These are phyloP conservation scores for Thera britannica DNA, from an alignment of 2,888 invertebrate genomes.

Conservation along the genomic window DNA sequence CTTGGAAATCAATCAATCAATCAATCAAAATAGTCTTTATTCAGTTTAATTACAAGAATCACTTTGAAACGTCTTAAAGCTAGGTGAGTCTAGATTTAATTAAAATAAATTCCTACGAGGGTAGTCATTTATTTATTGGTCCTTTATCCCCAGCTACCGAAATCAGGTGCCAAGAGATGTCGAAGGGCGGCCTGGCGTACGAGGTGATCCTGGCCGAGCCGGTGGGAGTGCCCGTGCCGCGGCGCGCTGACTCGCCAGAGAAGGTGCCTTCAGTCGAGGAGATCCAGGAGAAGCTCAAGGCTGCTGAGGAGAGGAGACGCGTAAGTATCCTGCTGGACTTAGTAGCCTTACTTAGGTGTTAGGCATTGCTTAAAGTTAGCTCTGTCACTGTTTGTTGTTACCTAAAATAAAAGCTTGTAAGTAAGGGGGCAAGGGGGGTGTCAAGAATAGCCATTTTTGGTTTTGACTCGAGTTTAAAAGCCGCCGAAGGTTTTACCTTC, in stretches of 20 bases:
- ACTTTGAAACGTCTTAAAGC: too few species aligned
- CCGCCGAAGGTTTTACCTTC: too few species aligned
- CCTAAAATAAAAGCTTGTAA: too few species aligned
- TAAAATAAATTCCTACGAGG: background rate
- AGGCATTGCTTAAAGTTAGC: too few species aligned
- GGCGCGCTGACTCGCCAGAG: conserved; percentile 88
- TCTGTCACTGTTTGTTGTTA: too few species aligned
- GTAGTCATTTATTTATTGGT: background rate
- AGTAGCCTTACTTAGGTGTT: background rate
- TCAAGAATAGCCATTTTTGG: too few species aligned
- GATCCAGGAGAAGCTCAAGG: conserved; percentile 96
- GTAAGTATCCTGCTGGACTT: conserved; percentile 79
- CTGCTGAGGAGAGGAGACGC: conserved; percentile 96
- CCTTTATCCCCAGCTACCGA: conserved; percentile 88
- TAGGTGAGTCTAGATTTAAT: too few species aligned
- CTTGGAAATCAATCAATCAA: background rate
- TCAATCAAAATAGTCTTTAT: too few species aligned
- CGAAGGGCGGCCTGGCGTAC: conserved; percentile 95
- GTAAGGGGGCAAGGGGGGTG: too few species aligned
- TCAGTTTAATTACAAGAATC: too few species aligned
- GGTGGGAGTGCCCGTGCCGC: conserved; percentile 87
- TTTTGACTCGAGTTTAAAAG: too few species aligned
- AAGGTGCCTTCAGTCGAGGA: conserved; percentile 92
- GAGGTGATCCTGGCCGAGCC: conserved; percentile 96
- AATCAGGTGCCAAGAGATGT: conserved; percentile 96